Evolutionary conservation across 2,113 vertebrate species (phyloP).

Genomic region (Sialia sialis): DNA sequence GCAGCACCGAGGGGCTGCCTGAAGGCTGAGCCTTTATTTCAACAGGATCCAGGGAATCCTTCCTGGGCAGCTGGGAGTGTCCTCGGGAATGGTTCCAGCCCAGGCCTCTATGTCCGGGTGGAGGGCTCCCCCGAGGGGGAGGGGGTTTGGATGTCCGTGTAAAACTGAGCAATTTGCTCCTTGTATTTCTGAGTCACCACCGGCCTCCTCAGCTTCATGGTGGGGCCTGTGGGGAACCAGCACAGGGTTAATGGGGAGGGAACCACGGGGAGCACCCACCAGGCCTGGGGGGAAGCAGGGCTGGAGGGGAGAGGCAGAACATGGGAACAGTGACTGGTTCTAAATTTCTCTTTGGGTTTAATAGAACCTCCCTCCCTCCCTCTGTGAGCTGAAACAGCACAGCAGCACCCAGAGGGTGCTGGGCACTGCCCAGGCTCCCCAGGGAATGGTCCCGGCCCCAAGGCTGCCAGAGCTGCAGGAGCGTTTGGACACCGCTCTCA

Average conservation of each 20-base stretch:
- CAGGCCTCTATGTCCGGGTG: fast-evolving
- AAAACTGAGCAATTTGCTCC: slow-evolving; percentile 80
- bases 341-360: neutral
- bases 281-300: fast-evolving
- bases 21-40: neutral
- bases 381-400: no score
- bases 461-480: neutral
- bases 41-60: neutral
- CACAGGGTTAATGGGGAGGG: fast-evolving
- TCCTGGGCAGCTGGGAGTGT: neutral
- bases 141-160: slow-evolving; percentile 60
- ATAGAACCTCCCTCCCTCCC: neutral
- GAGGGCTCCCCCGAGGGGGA: neutral
- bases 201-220: slow-evolving; percentile 85
- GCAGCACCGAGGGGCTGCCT: neutral
- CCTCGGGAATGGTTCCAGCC: neutral
- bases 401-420: neutral
- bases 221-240: slow-evolving; percentile 75
- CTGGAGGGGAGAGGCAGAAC: neutral
- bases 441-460: neutral
- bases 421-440: neutral
- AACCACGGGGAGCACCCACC: fast-evolving
- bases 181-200: slow-evolving; percentile 82
- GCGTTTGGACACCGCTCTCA: neutral
- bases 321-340: fast-evolving